Percentiles rank a stretch among this genome's conserved stretches.
Conservation (phyloP, 2,797 vertebrate genomes). For the Ceryle rudis region DNA sequence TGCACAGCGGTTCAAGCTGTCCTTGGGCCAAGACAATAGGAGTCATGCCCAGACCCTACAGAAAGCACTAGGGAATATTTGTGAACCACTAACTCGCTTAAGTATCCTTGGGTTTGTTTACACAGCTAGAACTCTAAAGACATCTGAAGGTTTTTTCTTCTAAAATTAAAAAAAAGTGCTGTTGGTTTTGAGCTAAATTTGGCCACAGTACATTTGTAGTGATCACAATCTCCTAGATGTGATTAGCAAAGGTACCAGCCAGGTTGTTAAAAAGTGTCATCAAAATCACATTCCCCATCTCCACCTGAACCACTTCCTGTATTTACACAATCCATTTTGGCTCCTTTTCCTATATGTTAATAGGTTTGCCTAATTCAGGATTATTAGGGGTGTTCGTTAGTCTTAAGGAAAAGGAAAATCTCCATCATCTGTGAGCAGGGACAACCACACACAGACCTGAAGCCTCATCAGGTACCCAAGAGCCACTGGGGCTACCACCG, state of each 20-base stretch:
- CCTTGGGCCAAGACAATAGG: conserved; percentile 39
- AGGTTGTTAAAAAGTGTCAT: neutral
- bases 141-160: neutral
- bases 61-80: conserved; percentile 3
- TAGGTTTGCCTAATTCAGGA: neutral
- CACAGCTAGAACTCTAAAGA: neutral
- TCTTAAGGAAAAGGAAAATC: neutral
- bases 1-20: neutral
- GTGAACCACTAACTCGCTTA: conserved; percentile 12
- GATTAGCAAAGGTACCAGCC: neutral
- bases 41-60: neutral
- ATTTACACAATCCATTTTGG: neutral
- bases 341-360: neutral
- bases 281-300: neutral
- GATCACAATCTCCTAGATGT: neutral
- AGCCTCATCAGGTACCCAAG: neutral
- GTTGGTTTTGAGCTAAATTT: neutral
- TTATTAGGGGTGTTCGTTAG: neutral
- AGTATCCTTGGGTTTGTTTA: conserved; percentile 31
- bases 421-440: neutral
- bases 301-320: neutral
- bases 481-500: accelerated
- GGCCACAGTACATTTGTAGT: neutral
- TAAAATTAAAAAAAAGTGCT: neutral
- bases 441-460: neutral